Base-by-base conservation (phyloP, 35 echinoderm and acorn worm species). In the Chiridota heheva region DNA sequence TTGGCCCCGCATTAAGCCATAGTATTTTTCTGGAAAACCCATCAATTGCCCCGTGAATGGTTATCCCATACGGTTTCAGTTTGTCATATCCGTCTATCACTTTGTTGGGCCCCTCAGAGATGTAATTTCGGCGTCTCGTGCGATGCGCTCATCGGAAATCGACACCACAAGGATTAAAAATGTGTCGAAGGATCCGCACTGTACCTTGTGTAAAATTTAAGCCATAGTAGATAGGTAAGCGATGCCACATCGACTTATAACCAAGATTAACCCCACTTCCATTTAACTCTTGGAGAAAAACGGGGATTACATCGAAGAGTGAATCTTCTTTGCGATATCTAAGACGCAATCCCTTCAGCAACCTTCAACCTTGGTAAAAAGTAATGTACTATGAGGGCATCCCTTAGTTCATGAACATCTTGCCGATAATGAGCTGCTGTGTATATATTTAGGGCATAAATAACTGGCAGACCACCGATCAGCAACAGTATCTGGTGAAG, bases 31-130 rank as follows among this genome's bases (percentile, higher is more conserved):
- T 58, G 7, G 88, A 84, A 78, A 73, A 84, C 30, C 70, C 81
- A 56, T 84, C 88, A 69, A 90, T 65, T 34, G 58, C 59, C 53
- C 81, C 81, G 60, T 78, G 83, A 27, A 91, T 85, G 24, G 41
- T 44, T 2, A 91, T 79, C 1, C 88, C 88, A 60, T 78, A 91
- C 1, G 81, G 81, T 34, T 84, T 91, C 24, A 91, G 57, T 68
- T 91, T 85, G 39, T 91, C 82, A 45, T 91, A 91, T 1, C 69
- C 58, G 73, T 91, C 89, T 33, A 85, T 25, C 1, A 68, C 47
- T 49, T 57, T 65, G 63, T 91, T 85, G 34, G 89, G 72, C 38
- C 89, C 81, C 16, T 25, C n/a, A 55, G 69, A 60, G 45, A 24
- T 15, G 65, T 91, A 91, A 16, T 27, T 18, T 29, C 89, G 60